Evolutionary conservation across 2,888 invertebrate genomes (phyloP), one percentile per base, ranked within the genome.

Genomic region (Candidula unifasciata): DNA sequence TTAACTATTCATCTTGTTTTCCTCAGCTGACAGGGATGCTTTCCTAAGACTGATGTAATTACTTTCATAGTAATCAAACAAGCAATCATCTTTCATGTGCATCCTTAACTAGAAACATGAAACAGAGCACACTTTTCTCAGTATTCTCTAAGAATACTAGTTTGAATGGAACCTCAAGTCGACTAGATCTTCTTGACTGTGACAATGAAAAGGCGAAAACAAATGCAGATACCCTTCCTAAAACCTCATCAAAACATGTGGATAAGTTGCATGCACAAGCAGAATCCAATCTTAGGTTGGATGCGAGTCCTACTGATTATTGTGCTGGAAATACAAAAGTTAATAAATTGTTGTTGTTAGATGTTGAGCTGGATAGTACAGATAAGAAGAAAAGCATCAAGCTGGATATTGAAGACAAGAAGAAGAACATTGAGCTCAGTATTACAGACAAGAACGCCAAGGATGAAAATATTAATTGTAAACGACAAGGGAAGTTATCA

Each of bases 41-140:
- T 44, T 44, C 44, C 2, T 6, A 13, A 10, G 44, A 44, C 44
- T 44, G 13, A 44, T 44, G 44, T 44, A 13, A 44, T 44, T 13
- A 44, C 44, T 44, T 6, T 44, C 13, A 44, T 13, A 44, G 8
- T 44, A 13, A 13, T 44, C 44, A 44, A 44, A 44, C 44, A 44
- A 44, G n/a, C 44, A 44, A 44, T 44, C 6, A 13, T 13, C 44
- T 13, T 13, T 44, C 13, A 68, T 68, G 18, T 68, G 66, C 33
- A 10, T 1, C 24, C 33, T 37, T 37, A 30, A 5, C 24, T 71
- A 24, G 5, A 71, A 71, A 80, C 16, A 57, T 81, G 73, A 81
- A 60, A 57, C 81, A 81, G 52, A 71, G 81, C 73, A 81, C 81
- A 44, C 82, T 82, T 64, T n/a, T 74, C 44, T 74, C 44, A 52